Evolutionary conservation across 2,113 vertebrate species (phyloP).

Genomic region (Chitala chitala): DNA sequence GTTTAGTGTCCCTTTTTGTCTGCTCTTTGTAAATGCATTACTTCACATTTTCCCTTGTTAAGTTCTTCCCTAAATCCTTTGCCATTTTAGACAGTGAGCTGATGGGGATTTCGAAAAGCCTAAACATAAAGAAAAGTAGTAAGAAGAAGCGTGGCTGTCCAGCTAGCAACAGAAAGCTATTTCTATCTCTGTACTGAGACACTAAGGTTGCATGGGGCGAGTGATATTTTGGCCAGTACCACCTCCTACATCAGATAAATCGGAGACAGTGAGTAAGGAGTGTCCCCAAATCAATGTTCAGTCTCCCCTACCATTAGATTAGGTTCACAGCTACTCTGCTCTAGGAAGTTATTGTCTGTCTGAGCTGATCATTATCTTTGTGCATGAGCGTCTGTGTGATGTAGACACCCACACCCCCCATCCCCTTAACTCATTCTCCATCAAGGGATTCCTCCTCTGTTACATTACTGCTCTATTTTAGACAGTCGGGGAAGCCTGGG

Average conservation of each 20-base stretch:
- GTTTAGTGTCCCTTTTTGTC: too few relatives aligned
- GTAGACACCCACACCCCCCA: not conserved
- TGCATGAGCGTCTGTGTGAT: not conserved
- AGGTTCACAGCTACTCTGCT: conserved; percentile 28
- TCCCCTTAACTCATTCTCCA: not conserved
- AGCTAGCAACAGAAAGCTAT: conserved; percentile 19
- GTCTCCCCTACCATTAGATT: conserved; percentile 9
- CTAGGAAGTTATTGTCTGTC: not conserved
- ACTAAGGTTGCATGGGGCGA: conserved; percentile 20
- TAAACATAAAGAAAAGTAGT: not conserved
- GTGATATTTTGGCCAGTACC: conserved; percentile 24
- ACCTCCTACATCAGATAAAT: conserved; percentile 18
- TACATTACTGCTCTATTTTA: conserved; percentile 15
- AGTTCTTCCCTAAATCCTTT: too few relatives aligned
- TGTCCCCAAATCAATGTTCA: conserved; percentile 1
- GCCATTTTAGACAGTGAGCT: too few relatives aligned
- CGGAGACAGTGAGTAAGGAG: not conserved
- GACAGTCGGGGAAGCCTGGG: not conserved
- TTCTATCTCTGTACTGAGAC: conserved; percentile 18
- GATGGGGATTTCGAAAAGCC: too few relatives aligned
- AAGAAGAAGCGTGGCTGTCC: not conserved
- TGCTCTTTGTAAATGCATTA: too few relatives aligned
- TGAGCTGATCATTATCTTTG: conserved; percentile 5
- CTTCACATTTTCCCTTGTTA: too few relatives aligned
- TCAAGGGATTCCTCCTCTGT: not conserved